Percentiles rank a stretch among this genome's conserved stretches.
Conservation (phyloP, 2,797 vertebrate species). For the Eulemur coronatus region DNA sequence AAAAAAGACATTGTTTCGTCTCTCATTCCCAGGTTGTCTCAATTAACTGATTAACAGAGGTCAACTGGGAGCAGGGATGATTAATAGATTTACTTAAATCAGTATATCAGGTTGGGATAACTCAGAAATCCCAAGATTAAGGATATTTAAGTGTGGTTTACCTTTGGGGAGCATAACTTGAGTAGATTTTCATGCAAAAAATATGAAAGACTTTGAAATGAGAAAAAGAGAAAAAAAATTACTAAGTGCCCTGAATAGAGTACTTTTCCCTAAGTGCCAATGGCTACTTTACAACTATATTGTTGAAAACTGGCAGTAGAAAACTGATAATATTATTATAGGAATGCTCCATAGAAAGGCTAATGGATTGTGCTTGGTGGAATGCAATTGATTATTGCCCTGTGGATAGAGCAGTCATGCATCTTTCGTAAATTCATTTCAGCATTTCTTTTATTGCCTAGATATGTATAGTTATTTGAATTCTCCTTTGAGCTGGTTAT, state of each 20-base stretch:
- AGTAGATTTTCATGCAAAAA: not conserved
- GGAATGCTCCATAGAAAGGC: not conserved
- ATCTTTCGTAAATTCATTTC: slow-evolving; percentile 5
- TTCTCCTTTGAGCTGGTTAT: not conserved
- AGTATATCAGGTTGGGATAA: not conserved
- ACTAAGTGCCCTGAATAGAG: not conserved
- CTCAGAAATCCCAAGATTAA: slow-evolving; percentile 13
- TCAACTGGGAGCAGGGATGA: not conserved
- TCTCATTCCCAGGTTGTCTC: not conserved
- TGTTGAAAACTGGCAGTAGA: not conserved
- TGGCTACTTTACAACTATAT: not conserved
- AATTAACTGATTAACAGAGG: not conserved
- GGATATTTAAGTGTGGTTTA: not conserved
- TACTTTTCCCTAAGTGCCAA: not conserved
- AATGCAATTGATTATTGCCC: not conserved
- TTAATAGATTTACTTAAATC: not conserved
- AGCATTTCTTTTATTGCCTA: not conserved
- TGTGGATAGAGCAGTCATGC: not conserved
- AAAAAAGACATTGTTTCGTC: not conserved
- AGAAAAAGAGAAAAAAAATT: not conserved
- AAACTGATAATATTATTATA: not conserved
- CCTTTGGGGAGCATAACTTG: not conserved
- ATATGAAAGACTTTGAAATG: not conserved
- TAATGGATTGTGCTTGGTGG: not conserved
- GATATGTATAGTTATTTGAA: not conserved